A percentile compares a stretch with the other conserved stretches of the same genome.
Evolutionary conservation across 2,113 vertebrate species (phyloP).

Genomic region (Oceanodroma tethys): DNA sequence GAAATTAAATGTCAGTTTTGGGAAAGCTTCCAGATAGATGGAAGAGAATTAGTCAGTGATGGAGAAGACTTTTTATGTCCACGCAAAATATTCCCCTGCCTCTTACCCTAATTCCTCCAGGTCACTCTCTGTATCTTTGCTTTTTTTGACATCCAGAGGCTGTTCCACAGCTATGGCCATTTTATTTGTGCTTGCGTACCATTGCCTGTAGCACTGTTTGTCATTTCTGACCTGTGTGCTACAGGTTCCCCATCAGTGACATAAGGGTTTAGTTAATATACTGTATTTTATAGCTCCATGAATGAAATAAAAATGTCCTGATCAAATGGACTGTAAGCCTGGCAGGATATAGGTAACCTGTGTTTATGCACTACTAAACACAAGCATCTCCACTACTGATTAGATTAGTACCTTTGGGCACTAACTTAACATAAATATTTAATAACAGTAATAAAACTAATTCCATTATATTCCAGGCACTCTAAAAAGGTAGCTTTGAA

Average conservation of each 20-base stretch:
- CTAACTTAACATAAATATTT: neutral
- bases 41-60: neutral
- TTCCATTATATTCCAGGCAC: neutral
- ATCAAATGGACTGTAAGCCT: neutral
- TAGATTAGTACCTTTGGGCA: neutral
- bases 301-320: neutral
- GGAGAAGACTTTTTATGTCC: neutral
- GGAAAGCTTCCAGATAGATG: neutral
- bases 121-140: neutral
- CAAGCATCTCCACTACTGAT: neutral
- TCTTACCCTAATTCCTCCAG: neutral
- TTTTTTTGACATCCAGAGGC: neutral
- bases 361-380: neutral
- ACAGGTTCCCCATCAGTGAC: neutral
- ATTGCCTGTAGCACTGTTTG: neutral
- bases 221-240: neutral
- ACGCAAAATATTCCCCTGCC: neutral
- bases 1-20: neutral
- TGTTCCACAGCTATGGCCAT: neutral
- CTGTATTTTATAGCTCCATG: neutral
- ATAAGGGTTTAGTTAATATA: neutral
- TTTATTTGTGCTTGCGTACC: neutral
- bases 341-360: neutral
- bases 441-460: neutral
- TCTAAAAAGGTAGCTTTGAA: neutral